These are phyloP conservation scores for Orientallactaga sibirica DNA, from an alignment of 2,797 vertebrate species.

Conservation along the genomic window DNA sequence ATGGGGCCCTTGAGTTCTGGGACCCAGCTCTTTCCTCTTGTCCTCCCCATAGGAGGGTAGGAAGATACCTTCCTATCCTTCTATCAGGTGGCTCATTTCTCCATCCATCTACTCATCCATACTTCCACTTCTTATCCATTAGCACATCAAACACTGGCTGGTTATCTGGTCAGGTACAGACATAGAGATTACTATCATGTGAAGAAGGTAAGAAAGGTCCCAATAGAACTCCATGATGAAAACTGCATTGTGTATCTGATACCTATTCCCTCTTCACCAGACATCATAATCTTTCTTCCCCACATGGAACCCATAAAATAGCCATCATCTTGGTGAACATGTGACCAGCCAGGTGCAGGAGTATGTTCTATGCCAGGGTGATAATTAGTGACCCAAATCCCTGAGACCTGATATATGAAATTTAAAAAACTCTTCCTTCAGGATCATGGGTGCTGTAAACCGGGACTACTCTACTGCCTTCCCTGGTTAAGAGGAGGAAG, in stretches of 20 bases:
- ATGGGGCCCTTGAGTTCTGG: background rate
- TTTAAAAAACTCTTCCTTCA: background rate
- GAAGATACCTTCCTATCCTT: background rate
- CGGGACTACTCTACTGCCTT: background rate
- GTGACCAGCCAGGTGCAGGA: background rate
- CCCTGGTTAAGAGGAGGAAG: background rate
- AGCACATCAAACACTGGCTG: background rate
- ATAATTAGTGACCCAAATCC: background rate
- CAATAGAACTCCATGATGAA: background rate
- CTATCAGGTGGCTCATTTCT: fast-evolving
- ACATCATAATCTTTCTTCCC: background rate
- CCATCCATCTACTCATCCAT: background rate
- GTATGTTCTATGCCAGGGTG: background rate
- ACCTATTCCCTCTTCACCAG: background rate
- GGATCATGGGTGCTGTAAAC: background rate
- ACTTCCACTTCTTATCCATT: background rate
- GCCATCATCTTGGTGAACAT: background rate
- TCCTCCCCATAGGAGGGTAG: background rate
- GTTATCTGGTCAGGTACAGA: background rate
- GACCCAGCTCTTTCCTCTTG: background rate
- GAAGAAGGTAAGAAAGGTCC: background rate
- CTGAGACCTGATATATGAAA: background rate
- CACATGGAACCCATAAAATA: background rate
- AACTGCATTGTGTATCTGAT: background rate
- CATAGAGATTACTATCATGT: background rate